Base-by-base conservation (phyloP, 2,888 invertebrate genomes). In the Oegoconia quadripuncta region DNA sequence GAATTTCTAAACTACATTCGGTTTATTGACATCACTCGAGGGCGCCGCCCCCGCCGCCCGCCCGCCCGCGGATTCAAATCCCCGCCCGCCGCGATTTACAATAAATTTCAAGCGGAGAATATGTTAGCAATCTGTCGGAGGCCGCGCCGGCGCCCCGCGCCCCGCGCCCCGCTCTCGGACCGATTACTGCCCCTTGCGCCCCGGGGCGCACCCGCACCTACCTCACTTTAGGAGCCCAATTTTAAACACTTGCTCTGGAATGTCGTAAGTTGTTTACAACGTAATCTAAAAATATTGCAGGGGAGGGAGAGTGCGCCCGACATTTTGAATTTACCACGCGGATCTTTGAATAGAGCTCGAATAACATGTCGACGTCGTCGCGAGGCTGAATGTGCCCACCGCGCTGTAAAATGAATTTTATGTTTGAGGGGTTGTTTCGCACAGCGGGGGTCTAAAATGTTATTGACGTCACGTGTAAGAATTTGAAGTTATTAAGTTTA, bases 81-180 rank as follows among this genome's bases (percentile, higher is more conserved):
- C 80, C 75, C 72, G 73, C 58, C 74, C 72, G 73, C 58, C 74
- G 72, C 79, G 80, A 74, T 81, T 84, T 82, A 81, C 84, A 81
- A 83, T 84, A 83, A 80, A 82, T 80, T 83, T 82, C 75, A 74
- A 83, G 70, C 72, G 78, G 65, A 70, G 81, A 83, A 82, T 82
- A 84, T 86, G 86, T 81, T 81, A 68, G 79, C 81, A 77, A 83
- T 83, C 80, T 80, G 82, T 82, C 68, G 65, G 55, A 52, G 34
- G 6, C 16, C 9, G 2, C 25, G 27, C 29, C 30, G 18, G 27
- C 28, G 18, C 29, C 38, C 33, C 34, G 25, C 29, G 22, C 44
- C 48, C 47, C 44, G 25, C 54, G 52, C 53, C 48, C 52, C 52
- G 54, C 43, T 63, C 58, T 52, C 63, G 61, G 58, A 60, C 58